Evolutionary conservation across 2,113 vertebrate genomes (phyloP), one percentile per base, ranked within the genome.

Genomic region (Pyxicephalus adspersus): DNA sequence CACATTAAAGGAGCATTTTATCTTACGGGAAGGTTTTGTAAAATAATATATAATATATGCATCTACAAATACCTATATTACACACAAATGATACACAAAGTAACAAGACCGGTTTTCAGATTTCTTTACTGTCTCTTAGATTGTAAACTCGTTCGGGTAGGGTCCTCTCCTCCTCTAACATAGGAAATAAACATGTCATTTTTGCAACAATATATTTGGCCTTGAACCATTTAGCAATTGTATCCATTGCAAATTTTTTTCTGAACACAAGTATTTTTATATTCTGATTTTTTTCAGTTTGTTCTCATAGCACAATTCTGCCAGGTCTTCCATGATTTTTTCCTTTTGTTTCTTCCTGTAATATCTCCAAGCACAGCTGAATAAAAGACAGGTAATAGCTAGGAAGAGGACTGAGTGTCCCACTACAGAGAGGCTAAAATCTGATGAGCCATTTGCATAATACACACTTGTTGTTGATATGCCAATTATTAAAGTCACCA

Each of bases 401-500:
- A 31, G 8, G 1, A 25, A 26, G 38, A 85, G 61, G 26, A 83
- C 16, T 1, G 66, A 17, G 9, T 81, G 57, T 0, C 84, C 80
- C 17, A 84, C 0, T 8, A 76, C 13, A 16, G 38, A 72, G 19
- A 84, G 19, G 13, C 73, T 65, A 0, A 67, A n/a, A 25, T 66
- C 70, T n/a, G 19, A 19, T 17, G 28, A 26, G 2, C 64, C 7
- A 3, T 5, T 64, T 18, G 61, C 76, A 28, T 64, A 80, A 3
- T 38, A 80, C 2, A 85, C 60, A 0, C 64, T 29, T 28, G 29
- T 63, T 1, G 76, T 52, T 26, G 72, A 58, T 3, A 85, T 23
- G 9, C 84, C 84, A 18, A 84, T 83, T 22, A 85, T 19, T 20
- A 74, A 34, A 20, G 78, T 5, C 22, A 85, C 38, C 22, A 84